Conservation (phyloP, 1,140 invertebrate species). For the Notospermus geniculatus region DNA sequence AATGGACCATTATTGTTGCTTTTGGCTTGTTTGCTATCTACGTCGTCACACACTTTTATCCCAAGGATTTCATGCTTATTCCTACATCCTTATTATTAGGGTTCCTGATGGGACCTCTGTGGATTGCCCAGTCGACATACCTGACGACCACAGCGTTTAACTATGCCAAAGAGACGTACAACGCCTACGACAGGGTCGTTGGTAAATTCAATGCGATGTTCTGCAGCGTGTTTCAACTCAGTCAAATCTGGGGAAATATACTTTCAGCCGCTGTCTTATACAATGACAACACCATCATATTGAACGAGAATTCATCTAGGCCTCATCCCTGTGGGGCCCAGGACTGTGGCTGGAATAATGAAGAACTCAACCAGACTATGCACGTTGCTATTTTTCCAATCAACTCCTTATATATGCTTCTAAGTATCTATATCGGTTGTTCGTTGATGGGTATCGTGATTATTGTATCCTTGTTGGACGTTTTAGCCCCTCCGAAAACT, state of each 20-base stretch:
- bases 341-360: conserved; percentile 20
- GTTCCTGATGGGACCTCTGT: conserved; percentile 43
- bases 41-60: conserved; percentile 49
- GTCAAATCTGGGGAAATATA: conserved; percentile 52
- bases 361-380: conserved; percentile 20
- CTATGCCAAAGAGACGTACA: conserved; percentile 38
- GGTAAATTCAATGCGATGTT: conserved; percentile 52
- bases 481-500: not conserved
- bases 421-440: conserved; percentile 45
- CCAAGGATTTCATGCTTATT: conserved; percentile 40
- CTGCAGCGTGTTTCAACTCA: conserved; percentile 42
- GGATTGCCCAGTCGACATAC: conserved; percentile 50
- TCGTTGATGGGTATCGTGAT: conserved; percentile 44
- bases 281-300: conserved; percentile 29
- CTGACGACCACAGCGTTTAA: conserved; percentile 45
- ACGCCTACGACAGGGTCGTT: conserved; percentile 37
- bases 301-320: conserved; percentile 17
- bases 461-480: conserved; percentile 40
- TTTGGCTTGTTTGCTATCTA: conserved; percentile 46
- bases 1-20: conserved; percentile 49
- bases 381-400: conserved; percentile 30
- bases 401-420: conserved; percentile 38
- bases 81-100: conserved; percentile 42
- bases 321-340: conserved; percentile 24
- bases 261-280: conserved; percentile 43